These are phyloP conservation scores for Phania funesta DNA, from an alignment of 2,888 invertebrate species.

Conservation along the genomic window DNA sequence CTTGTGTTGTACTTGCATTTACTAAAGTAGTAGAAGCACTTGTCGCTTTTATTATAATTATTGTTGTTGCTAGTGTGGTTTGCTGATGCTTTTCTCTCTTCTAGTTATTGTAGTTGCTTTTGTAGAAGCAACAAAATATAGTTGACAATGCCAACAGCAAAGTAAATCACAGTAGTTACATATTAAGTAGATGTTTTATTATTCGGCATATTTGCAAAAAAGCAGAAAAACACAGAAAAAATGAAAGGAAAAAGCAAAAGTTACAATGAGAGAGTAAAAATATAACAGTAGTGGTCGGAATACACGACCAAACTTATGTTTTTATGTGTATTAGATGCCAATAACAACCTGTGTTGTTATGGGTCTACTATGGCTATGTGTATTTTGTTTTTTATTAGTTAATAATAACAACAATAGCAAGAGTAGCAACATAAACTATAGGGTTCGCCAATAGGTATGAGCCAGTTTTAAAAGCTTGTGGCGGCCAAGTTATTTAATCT, in stretches of 20 bases:
- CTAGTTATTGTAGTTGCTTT: conserved; percentile 19
- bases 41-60: conserved; percentile 63
- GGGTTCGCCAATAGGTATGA: too few relatives aligned
- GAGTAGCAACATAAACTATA: not conserved
- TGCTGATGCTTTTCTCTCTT: conserved; percentile 21
- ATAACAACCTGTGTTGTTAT: conserved; percentile 33
- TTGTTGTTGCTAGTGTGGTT: conserved; percentile 44
- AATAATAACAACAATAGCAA: conserved; percentile 47
- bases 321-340: conserved; percentile 1
- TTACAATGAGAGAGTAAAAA: conserved; percentile 29
- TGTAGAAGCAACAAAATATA: conserved; percentile 48
- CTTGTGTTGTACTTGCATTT: conserved; percentile 38
- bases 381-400: conserved; percentile 47
- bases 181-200: conserved; percentile 45
- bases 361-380: conserved; percentile 1
- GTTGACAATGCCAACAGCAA: conserved; percentile 53
- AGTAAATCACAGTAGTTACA: conserved; percentile 59
- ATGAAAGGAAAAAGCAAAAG: conserved; percentile 31
- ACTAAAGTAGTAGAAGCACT: conserved; percentile 62
- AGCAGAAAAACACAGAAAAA: conserved; percentile 21
- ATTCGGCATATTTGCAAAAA: conserved; percentile 34
- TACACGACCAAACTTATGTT: not conserved
- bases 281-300: not conserved
- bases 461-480: too few relatives aligned
- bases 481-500: too few relatives aligned